phyloP scores from a whole-genome alignment of 2,113 vertebrate species.

The Pelecanoides urinatrix region DNA sequence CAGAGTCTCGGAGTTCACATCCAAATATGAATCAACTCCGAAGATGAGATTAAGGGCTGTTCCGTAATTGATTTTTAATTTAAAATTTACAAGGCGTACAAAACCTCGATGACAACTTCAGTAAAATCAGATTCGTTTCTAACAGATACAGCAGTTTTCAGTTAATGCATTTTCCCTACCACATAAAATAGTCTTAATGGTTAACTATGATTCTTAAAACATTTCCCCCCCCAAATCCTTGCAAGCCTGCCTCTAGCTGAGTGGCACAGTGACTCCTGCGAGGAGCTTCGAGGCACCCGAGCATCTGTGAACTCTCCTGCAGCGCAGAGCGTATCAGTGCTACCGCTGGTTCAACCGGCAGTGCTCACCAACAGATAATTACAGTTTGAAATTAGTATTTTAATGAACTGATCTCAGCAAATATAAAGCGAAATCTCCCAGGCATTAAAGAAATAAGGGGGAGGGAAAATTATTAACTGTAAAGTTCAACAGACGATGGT shows the following conservation, averaged over 20 bases:
- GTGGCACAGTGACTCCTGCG: neutral
- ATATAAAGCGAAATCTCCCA: slow-evolving; percentile 67
- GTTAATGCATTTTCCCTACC: neutral
- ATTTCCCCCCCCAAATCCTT: neutral
- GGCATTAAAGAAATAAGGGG: slow-evolving; percentile 61
- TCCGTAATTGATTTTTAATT: slow-evolving; percentile 44
- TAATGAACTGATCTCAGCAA: slow-evolving; percentile 74
- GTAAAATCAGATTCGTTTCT: neutral
- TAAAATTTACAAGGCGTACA: neutral
- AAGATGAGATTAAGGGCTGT: neutral
- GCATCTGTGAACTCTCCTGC: slow-evolving; percentile 57
- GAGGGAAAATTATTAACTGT: slow-evolving; percentile 48
- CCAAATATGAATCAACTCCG: neutral
- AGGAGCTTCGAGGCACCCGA: slow-evolving; percentile 38
- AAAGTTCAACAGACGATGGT: slow-evolving; percentile 36
- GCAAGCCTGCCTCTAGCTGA: neutral
- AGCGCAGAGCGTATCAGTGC: slow-evolving; percentile 23
- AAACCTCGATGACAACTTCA: neutral
- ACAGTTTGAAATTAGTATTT: slow-evolving; percentile 75
- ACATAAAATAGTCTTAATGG: neutral
- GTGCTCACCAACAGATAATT: slow-evolving; percentile 73
- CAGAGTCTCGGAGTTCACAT: neutral
- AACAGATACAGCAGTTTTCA: neutral
- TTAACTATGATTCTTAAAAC: neutral
- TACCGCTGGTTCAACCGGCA: neutral